Evolutionary conservation across 1,140 invertebrate genomes (phyloP).

Genomic region (Megalopta genalis): DNA sequence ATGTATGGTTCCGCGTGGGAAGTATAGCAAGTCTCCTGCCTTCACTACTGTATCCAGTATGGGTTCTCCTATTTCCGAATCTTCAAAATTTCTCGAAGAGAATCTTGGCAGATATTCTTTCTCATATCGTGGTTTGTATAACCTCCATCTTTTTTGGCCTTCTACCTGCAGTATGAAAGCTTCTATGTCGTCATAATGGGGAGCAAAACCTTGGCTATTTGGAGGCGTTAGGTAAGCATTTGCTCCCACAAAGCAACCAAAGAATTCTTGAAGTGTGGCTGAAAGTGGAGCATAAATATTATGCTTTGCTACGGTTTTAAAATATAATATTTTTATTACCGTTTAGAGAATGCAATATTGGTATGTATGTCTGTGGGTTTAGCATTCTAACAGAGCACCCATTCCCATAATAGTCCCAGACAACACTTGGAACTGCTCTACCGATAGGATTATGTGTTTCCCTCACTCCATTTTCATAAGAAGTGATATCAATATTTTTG

Average conservation of each 20-base stretch:
- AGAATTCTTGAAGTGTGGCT: conserved; percentile 95
- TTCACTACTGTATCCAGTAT: conserved; percentile 90
- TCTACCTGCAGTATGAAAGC: conserved; percentile 98
- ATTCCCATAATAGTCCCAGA: conserved; percentile 95
- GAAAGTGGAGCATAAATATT: conserved; percentile 11
- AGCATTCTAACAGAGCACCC: conserved; percentile 95
- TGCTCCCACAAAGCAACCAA: conserved; percentile 95
- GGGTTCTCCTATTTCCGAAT: conserved; percentile 89
- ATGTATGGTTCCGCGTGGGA: conserved; percentile 96
- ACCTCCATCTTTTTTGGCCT: conserved; percentile 95
- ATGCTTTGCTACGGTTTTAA: conserved; percentile 1
- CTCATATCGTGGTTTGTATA: conserved; percentile 87
- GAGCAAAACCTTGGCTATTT: conserved; percentile 97
- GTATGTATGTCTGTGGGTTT: conserved; percentile 95
- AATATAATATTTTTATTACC: conserved; percentile 61
- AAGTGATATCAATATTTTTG: conserved; percentile 95
- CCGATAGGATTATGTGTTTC: conserved; percentile 94
- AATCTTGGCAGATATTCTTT: conserved; percentile 87
- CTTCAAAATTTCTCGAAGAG: conserved; percentile 91
- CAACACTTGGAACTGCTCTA: conserved; percentile 86
- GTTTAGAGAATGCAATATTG: conserved; percentile 83
- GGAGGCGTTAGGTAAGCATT: conserved; percentile 98
- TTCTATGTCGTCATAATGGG: conserved; percentile 99
- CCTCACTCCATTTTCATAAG: conserved; percentile 88
- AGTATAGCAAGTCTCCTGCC: conserved; percentile 95